A percentile compares a stretch with the other conserved stretches of the same genome.
phyloP scores from a whole-genome alignment of 2,888 invertebrate genomes.

The Melanchra persicariae region DNA sequence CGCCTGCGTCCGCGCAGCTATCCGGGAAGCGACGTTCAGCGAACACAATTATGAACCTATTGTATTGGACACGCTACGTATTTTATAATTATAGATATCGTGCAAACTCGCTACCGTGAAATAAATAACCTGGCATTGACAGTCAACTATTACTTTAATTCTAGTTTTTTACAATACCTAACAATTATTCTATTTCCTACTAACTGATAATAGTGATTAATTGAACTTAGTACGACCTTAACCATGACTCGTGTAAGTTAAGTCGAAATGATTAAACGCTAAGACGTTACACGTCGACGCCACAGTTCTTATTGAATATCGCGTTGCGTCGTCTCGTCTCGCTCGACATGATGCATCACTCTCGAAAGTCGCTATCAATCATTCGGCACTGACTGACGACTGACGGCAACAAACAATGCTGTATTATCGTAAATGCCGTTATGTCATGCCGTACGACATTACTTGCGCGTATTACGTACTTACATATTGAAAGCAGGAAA shows the following conservation, averaged over 20 bases:
- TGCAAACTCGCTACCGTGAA: constrained; percentile 59
- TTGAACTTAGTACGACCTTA: constrained; percentile 36
- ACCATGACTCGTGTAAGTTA: constrained; percentile 36
- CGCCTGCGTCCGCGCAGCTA: constrained; percentile 56
- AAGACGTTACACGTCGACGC: constrained; percentile 23
- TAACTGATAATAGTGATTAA: constrained; percentile 19
- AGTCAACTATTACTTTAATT: constrained; percentile 44
- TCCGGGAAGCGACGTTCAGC: constrained; percentile 65
- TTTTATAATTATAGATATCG: constrained; percentile 59
- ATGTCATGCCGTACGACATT: constrained; percentile 63
- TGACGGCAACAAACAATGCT: constrained; percentile 67
- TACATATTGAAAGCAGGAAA: constrained; percentile 60
- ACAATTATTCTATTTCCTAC: constrained; percentile 40
- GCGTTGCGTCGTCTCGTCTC: constrained; percentile 21
- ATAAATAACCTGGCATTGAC: constrained; percentile 63
- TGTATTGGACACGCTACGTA: constrained; percentile 66
- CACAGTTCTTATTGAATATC: constrained; percentile 62
- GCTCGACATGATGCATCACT: constrained; percentile 63
- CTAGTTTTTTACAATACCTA: constrained; percentile 38
- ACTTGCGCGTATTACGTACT: constrained; percentile 51
- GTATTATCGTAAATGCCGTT: constrained; percentile 69
- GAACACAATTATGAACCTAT: constrained; percentile 60
- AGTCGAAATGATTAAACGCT: constrained; percentile 38
- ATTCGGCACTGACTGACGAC: constrained; percentile 57
- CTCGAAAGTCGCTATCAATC: constrained; percentile 72